Base-by-base conservation (phyloP, 2,113 vertebrate genomes). In the Himantopus leucocephalus region DNA sequence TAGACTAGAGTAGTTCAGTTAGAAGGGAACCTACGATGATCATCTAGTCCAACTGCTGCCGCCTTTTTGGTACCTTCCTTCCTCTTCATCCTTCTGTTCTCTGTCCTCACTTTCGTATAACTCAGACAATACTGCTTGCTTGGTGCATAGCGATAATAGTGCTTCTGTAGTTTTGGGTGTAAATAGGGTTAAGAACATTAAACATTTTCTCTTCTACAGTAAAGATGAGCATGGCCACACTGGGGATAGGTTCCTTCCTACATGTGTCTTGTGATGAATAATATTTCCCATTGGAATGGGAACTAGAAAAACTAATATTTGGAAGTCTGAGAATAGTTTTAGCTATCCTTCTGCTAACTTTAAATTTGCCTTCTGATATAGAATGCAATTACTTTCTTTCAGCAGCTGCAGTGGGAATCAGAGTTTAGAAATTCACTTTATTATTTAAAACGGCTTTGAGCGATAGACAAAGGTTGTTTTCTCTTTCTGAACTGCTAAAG, bases 401-500 rank as follows among this genome's bases (percentile, higher is more conserved):
- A 80, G 39, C 3, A 6, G 9, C 62, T 92, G 53, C 70, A 72
- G 35, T 55, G 86, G 73, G 88, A 97, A 87, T 96, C 71, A 68
- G 82, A 82, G 75, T 91, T 80, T 85, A 81, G 79, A 75, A 95
- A 93, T 55, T 93, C 63, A 85, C 66, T 66, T 82, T 92, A 84
- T 78, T 94, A 88, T 94, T 96, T 93, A 63, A 94, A 96, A 95
- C 12, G 12, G 67, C 80, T 96, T 70, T 92, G 35, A 92, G 58
- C 35, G 0, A 58, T 50, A 83, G 80, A 88, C 73, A 85, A 70
- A 86, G 14, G 17, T 90, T 88, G 76, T 82, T 96, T 94, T 92
- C 48, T 73, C 26, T 76, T 85, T 84, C 76, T 62, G 72, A 91
- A 75, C 27, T 45, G 58, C 35, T 91, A 37, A 94, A 90, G 72